These are phyloP conservation scores for Condylura cristata DNA, from an alignment of 2,113 vertebrate species.

Conservation along the genomic window DNA sequence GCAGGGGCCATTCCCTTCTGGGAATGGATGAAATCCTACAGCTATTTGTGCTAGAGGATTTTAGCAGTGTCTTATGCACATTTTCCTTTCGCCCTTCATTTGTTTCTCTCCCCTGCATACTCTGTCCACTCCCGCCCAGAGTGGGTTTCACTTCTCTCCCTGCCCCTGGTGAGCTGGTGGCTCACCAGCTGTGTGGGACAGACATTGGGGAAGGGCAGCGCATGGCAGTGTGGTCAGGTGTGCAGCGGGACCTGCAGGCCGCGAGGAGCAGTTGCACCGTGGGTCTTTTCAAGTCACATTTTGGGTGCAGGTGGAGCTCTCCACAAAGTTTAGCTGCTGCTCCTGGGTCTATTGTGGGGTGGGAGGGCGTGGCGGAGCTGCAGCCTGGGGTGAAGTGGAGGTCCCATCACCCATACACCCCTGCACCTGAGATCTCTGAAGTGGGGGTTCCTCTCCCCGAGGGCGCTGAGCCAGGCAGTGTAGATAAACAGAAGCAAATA, in stretches of 20 bases:
- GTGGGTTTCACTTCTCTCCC: conserved; percentile 36
- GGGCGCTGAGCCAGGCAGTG: background rate
- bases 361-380: background rate
- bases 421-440: background rate
- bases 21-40: background rate
- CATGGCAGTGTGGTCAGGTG: background rate
- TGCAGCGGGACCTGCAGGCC: background rate
- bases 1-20: background rate
- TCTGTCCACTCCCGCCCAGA: background rate
- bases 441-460: background rate
- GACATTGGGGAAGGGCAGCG: background rate
- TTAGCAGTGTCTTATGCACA: background rate
- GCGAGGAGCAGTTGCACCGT: background rate
- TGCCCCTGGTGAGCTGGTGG: background rate
- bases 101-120: background rate
- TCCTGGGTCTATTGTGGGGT: background rate
- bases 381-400: background rate
- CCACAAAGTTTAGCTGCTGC: background rate
- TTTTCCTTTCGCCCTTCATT: background rate
- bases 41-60: background rate
- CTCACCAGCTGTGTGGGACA: background rate
- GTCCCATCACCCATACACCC: background rate
- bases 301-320: background rate
- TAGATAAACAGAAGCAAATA: background rate
- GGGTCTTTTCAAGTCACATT: background rate